Evolutionary conservation across 2,888 invertebrate species (phyloP).

Genomic region (Idaea dimidiata): DNA sequence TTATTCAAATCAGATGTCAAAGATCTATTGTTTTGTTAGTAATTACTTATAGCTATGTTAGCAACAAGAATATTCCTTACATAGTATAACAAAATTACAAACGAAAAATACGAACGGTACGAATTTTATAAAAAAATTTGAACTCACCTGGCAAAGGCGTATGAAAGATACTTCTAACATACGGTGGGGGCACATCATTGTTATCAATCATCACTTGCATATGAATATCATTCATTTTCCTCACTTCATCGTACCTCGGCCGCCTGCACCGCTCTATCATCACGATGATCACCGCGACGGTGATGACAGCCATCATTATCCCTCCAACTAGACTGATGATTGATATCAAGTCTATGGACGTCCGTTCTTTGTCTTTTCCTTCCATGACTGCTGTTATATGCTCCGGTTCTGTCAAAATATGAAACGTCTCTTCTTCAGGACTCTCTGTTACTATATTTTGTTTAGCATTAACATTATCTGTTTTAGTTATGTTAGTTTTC

Average conservation of each 20-base stretch:
- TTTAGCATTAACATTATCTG: slow-evolving; percentile 34
- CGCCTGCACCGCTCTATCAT: slow-evolving; percentile 70
- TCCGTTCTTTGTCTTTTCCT: slow-evolving; percentile 62
- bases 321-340: slow-evolving; percentile 77
- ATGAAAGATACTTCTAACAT: slow-evolving; percentile 79
- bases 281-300: slow-evolving; percentile 73
- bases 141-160: slow-evolving; percentile 78
- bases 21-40: no score
- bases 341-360: slow-evolving; percentile 69
- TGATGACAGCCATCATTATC: slow-evolving; percentile 74
- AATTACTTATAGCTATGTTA: no score
- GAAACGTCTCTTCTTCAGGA: slow-evolving; percentile 67
- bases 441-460: slow-evolving; percentile 55
- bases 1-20: no score
- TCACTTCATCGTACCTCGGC: slow-evolving; percentile 64
- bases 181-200: slow-evolving; percentile 71
- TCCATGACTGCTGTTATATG: slow-evolving; percentile 77
- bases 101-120: no score
- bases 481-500: slow-evolving; percentile 39
- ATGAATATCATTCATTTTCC: slow-evolving; percentile 69
- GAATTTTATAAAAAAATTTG: background rate
- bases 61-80: no score
- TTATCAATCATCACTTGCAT: slow-evolving; percentile 74
- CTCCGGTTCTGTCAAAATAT: slow-evolving; percentile 80
- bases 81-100: no score